Conservation (phyloP, 2,113 vertebrate genomes). For the Ptilorrhoa leucosticta region DNA sequence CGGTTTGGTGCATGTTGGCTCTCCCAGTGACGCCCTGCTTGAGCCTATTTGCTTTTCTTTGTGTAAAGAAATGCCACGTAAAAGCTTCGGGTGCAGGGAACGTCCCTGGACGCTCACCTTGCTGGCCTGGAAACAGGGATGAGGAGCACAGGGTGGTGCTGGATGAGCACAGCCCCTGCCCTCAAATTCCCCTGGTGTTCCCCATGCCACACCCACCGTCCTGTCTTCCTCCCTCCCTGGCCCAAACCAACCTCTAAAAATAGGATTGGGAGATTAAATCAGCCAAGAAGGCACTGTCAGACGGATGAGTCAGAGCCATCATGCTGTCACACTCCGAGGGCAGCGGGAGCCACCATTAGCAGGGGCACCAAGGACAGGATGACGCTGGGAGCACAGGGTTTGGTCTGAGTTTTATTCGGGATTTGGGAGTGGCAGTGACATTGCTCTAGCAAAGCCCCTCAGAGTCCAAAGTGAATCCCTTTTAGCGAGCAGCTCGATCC, state of each 20-base stretch:
- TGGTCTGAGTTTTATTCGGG: slow-evolving; percentile 7
- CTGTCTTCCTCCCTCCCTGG: background rate
- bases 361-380: background rate
- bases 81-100: background rate
- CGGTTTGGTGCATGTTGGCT: background rate
- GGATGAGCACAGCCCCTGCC: background rate
- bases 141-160: background rate
- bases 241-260: background rate
- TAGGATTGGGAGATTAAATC: background rate
- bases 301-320: background rate
- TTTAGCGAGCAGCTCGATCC: accelerated
- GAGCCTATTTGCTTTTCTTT: slow-evolving; percentile 9
- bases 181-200: background rate
- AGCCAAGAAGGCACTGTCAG: background rate
- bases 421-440: background rate
- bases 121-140: background rate
- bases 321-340: background rate
- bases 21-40: background rate
- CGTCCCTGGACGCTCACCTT: background rate
- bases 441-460: background rate
- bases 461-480: background rate
- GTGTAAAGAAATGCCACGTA: background rate
- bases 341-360: background rate
- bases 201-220: accelerated
- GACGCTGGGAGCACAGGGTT: accelerated